Base-by-base conservation (phyloP, 2,888 invertebrate species). In the Cerastoderma edule region DNA sequence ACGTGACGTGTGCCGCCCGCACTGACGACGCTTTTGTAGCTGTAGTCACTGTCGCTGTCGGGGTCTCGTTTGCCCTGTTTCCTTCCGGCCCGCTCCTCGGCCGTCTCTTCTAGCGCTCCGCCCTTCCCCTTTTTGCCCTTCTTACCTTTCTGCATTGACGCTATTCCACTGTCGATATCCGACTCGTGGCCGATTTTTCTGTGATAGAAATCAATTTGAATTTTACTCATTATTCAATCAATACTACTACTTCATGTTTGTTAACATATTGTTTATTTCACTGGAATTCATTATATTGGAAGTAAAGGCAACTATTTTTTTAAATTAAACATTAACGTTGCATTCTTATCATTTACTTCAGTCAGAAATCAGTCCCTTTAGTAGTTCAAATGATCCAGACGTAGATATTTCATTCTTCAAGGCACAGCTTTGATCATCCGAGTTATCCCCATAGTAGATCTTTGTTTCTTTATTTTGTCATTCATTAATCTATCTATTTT, bases 1-100 rank as follows among this genome's bases (percentile, higher is more conserved):
- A 92, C 92, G 72, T 87, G 91, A 19, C 91, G 80, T 6, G 92
- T 92, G 10, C 92, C 92, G 0, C 92, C 92, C 27, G 88, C 92
- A 65, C 91, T 90, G 10, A 88, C 83, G n/a, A 84, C 77, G 74
- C 91, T 91, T 72, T 84, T 85, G 78, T 92, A 92, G 67, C 91
- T 91, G 80, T 82, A 92, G 57, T 92, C 92, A 78, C 90, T 90
- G 80, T 91, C 92, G 68, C 90, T 91, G 68, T 86, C 89, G 1
- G 78, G 73, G 66, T 91, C 85, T n/a, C 92, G 83, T 72, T 87
- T 87, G 6, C 91, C 91, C 30, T 83, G 78, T 80, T 91, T 92
- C 10, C 87, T 75, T 39, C 84, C 66, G 4, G 66, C 46, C 10
- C 89, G 80, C 30, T 84, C 85, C 48, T 83, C 83, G 8, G 80